Evolutionary conservation across 1,140 invertebrate genomes (phyloP), one percentile per base, ranked within the genome.

Genomic region (Micrasema minimum): DNA sequence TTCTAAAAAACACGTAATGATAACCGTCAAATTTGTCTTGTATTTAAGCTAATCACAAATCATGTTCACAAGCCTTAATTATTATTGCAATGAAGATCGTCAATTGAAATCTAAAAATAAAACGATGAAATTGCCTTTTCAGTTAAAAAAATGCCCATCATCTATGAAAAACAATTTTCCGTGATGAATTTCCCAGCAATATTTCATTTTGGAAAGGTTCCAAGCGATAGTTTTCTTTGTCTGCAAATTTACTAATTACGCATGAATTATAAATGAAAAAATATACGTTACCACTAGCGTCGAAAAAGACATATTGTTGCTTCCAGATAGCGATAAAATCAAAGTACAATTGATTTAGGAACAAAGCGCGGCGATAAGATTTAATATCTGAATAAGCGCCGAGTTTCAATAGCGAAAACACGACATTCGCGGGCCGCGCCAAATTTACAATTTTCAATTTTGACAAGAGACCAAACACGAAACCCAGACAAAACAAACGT

Each of bases 221-320:
- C 51, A 55, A 55, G 26, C n/a, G 12, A 16, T 1, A 35, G 31
- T 59, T 43, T 59, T 41, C 55, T 59, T 59, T 59, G 55, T 59
- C 22, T 22, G 55, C 2, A 23, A 43, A 59, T 50, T 51, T 14
- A 2, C 35, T 11, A 38, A 43, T 41, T 22, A 59, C 16, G 26
- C 51, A 16, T 41, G 11, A 59, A 43, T 59, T 59, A 41, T 59
- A 22, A 59, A 59, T 59, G 10, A 59, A 59, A 59, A 41, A 0
- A 11, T 5, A 18, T 22, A 12, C 11, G 26, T 59, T 59, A 59
- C 55, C 55, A 59, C 37, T 59, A 41, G 55, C 18, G 35, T 12
- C 9, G 55, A 35, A 31, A 35, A 59, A 9, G 55, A 59, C 55
- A 59, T 51, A 11, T 59, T 59, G 51, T 20, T 48, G 9, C 18